These are phyloP conservation scores for Chloroclystis v-ata DNA, from an alignment of 2,888 invertebrate species.

Conservation along the genomic window DNA sequence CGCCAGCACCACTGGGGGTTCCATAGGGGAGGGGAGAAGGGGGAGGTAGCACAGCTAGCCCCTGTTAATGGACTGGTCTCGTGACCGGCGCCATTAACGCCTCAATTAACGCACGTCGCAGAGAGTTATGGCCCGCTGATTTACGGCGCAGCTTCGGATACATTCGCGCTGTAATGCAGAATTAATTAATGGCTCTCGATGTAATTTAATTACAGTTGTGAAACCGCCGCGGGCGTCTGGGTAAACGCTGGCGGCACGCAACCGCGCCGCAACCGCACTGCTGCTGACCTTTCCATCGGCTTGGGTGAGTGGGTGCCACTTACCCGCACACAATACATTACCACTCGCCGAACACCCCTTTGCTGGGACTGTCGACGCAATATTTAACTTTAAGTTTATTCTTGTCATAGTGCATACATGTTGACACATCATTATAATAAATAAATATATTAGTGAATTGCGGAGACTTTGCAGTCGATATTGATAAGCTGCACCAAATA, in stretches of 20 bases:
- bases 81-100: conserved; percentile 40
- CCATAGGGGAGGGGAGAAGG: background rate
- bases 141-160: conserved; percentile 32
- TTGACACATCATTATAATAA: no score
- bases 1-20: background rate
- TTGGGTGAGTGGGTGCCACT: no score
- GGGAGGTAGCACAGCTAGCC: conserved; percentile 6
- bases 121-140: conserved; percentile 32
- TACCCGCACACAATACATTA: no score
- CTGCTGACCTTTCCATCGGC: conserved; percentile 2
- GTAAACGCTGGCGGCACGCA: conserved; percentile 13
- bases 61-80: conserved; percentile 26
- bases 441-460: no score
- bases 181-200: conserved; percentile 26
- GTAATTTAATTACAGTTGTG: conserved; percentile 24
- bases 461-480: no score
- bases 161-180: conserved; percentile 28
- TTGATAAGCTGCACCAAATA: no score
- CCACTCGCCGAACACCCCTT: no score
- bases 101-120: conserved; percentile 40
- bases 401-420: no score
- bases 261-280: background rate
- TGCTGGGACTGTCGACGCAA: no score
- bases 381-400: no score
- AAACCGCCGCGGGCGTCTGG: conserved; percentile 9